Evolutionary conservation across 2,113 vertebrate genomes (phyloP), one percentile per base, ranked within the genome.

Genomic region (Poeciliopsis prolifica): DNA sequence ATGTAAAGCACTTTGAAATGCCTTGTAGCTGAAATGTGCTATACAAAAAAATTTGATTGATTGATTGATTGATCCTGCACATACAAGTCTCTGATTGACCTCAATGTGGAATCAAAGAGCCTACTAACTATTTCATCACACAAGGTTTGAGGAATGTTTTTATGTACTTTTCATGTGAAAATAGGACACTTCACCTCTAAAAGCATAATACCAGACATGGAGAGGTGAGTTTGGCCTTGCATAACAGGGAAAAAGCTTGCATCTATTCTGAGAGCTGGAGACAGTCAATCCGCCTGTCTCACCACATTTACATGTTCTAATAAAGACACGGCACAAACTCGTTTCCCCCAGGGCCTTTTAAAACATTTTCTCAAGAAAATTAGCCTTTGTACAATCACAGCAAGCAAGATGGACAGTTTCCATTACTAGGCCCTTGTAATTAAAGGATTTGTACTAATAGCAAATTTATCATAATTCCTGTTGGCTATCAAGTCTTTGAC

Each of bases 401-500:
- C 78, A 64, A 89, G 85, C 83, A 73, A 90, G 92, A 93, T 81
- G 86, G 92, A 94, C 92, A 92, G 83, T 91, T 93, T 92, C 92
- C 91, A 93, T 94, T 93, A 92, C 85, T 75, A 63, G 72, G 66
- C 51, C 62, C 82, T 81, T 89, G 86, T 93, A 93, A 92, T 92
- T 93, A 91, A 93, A 87, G 82, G 83, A 87, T 92, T 94, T 92
- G 80, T 83, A 82, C 90, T 92, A 92, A 92, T 88, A 87, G 89
- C 80, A 92, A 87, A 92, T 93, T n/a, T 84, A 92, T 93, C 91
- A 93, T 92, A 92, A 92, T 91, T 91, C 85, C 87, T 90, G 90
- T 82, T 75, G 87, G 88, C 86, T 81, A 85, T 91, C 89, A 86
- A 69, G 58, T 60, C 37, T 61, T 33, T 92, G 93, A 93, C 92